Evolutionary conservation across 2,888 invertebrate genomes (phyloP).

Genomic region (Nomada flava): DNA sequence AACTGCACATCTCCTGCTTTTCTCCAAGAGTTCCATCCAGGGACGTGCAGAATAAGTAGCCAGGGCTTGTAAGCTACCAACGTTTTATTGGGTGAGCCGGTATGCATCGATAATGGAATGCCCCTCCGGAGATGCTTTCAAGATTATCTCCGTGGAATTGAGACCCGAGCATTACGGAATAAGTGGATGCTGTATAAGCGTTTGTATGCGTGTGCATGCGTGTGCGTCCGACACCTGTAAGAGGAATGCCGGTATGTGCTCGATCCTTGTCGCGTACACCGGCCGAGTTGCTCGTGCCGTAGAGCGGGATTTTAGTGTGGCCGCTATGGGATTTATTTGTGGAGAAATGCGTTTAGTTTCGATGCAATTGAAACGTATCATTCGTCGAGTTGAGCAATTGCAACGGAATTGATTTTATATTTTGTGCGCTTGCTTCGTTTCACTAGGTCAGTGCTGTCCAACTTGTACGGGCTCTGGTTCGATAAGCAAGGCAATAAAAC

Average conservation of each 20-base stretch:
- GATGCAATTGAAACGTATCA: background rate
- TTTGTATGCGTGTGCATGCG: background rate
- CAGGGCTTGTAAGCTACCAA: constrained; percentile 67
- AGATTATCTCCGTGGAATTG: constrained; percentile 53
- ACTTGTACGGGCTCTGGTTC: too few relatives aligned
- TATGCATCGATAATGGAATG: constrained; percentile 53
- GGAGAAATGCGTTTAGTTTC: background rate
- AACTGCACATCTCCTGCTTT: constrained; percentile 62
- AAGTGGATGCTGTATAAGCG: background rate
- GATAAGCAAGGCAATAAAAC: too few relatives aligned
- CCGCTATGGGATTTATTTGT: constrained; percentile 1
- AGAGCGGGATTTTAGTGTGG: constrained; percentile 5
- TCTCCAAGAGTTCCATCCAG: constrained; percentile 55
- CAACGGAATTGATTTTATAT: background rate
- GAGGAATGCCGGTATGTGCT: constrained; percentile 27
- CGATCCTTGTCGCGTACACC: constrained; percentile 30
- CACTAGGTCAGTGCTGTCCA: too few relatives aligned
- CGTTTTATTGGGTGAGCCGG: constrained; percentile 51
- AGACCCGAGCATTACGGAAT: constrained; percentile 38
- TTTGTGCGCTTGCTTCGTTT: too few relatives aligned
- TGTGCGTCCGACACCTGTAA: constrained; percentile 31
- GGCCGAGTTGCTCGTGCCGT: constrained; percentile 1
- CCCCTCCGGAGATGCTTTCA: constrained; percentile 29
- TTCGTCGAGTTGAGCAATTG: background rate
- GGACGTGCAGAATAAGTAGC: constrained; percentile 62